phyloP scores from a whole-genome alignment of 2,113 vertebrate genomes.

The Rhea americana region DNA sequence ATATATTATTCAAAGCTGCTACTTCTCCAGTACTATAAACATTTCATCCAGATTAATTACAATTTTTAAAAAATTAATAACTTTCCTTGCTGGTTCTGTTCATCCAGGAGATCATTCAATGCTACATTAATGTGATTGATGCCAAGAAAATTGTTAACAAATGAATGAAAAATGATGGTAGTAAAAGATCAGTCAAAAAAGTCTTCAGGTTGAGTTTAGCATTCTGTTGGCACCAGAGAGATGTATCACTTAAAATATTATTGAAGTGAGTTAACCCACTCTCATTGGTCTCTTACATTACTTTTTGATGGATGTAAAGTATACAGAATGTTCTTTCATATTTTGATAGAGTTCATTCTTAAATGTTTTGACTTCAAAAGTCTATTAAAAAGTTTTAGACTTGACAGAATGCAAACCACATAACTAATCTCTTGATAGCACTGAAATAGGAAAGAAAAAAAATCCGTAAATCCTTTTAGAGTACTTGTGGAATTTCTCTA shows the following conservation, averaged over 20 bases:
- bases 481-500: conserved; percentile 18
- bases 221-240: background rate
- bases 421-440: conserved; percentile 21
- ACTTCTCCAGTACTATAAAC: background rate
- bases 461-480: background rate
- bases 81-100: background rate
- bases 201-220: background rate
- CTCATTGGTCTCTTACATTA: background rate
- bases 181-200: background rate
- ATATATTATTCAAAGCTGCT: background rate
- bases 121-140: background rate
- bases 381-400: conserved; percentile 37
- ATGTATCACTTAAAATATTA: background rate
- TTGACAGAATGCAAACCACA: conserved; percentile 29
- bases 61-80: background rate
- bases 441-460: background rate
- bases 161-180: accelerated
- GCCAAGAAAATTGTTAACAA: background rate
- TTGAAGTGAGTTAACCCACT: background rate
- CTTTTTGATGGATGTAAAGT: conserved; percentile 12
- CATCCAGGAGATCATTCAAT: background rate
- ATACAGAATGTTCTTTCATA: background rate
- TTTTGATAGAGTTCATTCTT: conserved; percentile 35
- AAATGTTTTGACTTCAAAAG: conserved; percentile 54
- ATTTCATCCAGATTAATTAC: background rate